Evolutionary conservation across 1,140 invertebrate species (phyloP), one percentile per base, ranked within the genome.

Genomic region (Macrobrachium nipponense): DNA sequence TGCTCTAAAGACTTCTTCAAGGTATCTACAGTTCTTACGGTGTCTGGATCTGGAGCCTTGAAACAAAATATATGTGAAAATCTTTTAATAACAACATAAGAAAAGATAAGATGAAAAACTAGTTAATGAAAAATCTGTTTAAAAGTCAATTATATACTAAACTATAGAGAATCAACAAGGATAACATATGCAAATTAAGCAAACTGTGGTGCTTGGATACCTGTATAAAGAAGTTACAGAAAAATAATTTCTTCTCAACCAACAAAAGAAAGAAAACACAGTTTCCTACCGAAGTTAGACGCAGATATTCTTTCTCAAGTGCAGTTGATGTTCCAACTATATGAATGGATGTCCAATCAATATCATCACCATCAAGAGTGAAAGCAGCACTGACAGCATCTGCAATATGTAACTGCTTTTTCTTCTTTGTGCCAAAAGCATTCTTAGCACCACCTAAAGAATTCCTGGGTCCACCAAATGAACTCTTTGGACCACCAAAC

Each of bases 281-380:
- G 44, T 51, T 10, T 12, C 91, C 92, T 92, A 95, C 95, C 73
- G 94, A 96, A 58, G 98, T 99, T 8, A 99, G 93, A 89, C 98
- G 93, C 70, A 99, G 93, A 91, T 98, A 99, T 68, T 95, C 95
- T 91, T 99, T 99, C 91, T 99, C 98, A 88, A 99, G 92, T 91
- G 98, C 95, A 90, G 93, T 94, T 92, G 96, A 98, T 3, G 96
- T 97, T 51, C 98, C 98, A 82, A 99, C 95, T 91, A 99, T 96
- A 91, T 97, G 96, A 91, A 96, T 94, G 90, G 95, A 94, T 88
- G 94, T 93, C 91, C 95, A 94, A 92, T 97, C 96, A 92, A 96
- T 95, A 89, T 95, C 95, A 73, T 93, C 92, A 75, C 92, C 92
- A 91, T 89, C 89, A 81, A 91, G 89, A 94, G 82, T 84, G 78